Base-by-base conservation (phyloP, 1,140 invertebrate species). In the Drosophila nigromelanica region DNA sequence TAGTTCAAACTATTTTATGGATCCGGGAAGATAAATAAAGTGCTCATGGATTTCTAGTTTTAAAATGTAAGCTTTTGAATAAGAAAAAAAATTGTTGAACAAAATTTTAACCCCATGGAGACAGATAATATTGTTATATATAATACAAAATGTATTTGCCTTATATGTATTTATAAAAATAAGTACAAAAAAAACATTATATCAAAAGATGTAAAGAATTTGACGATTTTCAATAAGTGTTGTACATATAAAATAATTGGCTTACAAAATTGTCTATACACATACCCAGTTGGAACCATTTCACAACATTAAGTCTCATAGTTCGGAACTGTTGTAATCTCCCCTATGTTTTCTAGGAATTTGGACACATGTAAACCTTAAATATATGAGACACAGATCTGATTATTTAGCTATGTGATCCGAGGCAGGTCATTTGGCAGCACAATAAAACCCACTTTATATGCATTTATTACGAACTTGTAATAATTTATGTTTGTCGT, bases 391-490 rank as follows among this genome's bases (percentile, higher is more conserved):
- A 64, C 81, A 40, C 63, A 55, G 48, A 63, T 75, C 64, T 55
- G 79, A 74, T 81, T 82, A 69, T 74, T 73, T 55, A 30, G 69
- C 59, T 30, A 39, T 43, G 30, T 45, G 52, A 66, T 55, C 33
- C 24, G 12, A 39, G 42, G 24, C 55, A 59, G 70, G 21, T 73
- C 63, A 73, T 42, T 50, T 59, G 51, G 55, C 51, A 62, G 51
- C 54, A 62, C 58, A 58, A 56, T 51, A 58, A 69, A 58, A 30
- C 60, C 68, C 73, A 72, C 43, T 58, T 59, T 58, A 66, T 51
- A 60, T 79, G 80, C 67, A 79, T 79, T 72, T 83, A 62, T 79
- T 72, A 63, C 69, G 47, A 43, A 68, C 56, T 67, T 66, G 79
- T 50, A 76, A 75, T 75, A 82, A 61, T 51, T 80, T 80, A 61